A percentile compares a stretch with the other conserved stretches of the same genome.
Evolutionary conservation across 1,140 invertebrate species (phyloP).

Genomic region (Panulirus ornatus): DNA sequence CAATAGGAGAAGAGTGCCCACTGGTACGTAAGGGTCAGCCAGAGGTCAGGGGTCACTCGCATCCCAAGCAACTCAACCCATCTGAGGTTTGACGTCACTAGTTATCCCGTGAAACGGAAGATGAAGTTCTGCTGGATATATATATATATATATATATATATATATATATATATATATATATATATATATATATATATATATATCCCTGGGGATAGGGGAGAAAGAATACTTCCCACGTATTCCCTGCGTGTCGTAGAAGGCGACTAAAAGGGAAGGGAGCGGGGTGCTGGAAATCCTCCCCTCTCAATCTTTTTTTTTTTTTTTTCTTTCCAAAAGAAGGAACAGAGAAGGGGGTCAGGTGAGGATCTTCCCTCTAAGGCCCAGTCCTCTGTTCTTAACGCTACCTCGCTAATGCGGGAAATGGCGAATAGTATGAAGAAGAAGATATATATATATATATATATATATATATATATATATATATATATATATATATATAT

Average conservation of each 20-base stretch:
- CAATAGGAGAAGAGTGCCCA: not conserved
- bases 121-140: not conserved
- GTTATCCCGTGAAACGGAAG: not conserved
- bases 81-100: not conserved
- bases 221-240: no score
- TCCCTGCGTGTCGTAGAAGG: no score
- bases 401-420: no score
- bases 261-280: no score
- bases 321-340: no score
- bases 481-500: slow-evolving; percentile 38
- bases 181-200: not conserved
- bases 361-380: no score
- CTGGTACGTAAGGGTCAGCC: not conserved
- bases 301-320: no score
- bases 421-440: not conserved
- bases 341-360: no score
- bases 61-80: no score
- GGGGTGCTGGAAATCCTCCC: no score
- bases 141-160: slow-evolving; percentile 12
- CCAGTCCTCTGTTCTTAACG: no score
- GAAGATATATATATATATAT: not conserved
- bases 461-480: slow-evolving; percentile 30
- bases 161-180: slow-evolving; percentile 20
- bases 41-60: not conserved
- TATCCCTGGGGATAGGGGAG: no score